Conservation (phyloP, 2,888 invertebrate species). For the Ceriagrion tenellum region DNA sequence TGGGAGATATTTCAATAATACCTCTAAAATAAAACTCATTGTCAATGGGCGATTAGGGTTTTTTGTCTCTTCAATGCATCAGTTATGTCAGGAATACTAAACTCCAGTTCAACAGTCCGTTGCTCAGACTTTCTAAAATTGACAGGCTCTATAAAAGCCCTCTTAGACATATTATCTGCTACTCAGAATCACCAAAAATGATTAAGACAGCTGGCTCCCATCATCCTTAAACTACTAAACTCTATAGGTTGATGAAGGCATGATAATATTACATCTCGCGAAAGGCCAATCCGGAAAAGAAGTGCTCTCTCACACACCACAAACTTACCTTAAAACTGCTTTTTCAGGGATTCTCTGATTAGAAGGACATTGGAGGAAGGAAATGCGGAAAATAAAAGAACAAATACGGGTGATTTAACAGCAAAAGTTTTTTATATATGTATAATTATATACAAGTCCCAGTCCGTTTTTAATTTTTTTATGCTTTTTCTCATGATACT, state of each 20-base stretch:
- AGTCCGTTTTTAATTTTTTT: constrained; percentile 65
- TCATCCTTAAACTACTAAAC: no score
- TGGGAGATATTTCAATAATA: no score
- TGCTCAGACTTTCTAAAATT: no score
- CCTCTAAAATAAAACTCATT: no score
- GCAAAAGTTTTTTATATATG: constrained; percentile 68
- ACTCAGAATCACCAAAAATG: no score
- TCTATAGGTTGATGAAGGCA: neutral
- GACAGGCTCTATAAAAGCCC: no score
- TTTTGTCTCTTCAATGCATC: no score
- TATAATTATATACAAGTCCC: constrained; percentile 68
- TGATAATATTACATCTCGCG: neutral
- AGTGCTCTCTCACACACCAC: neutral
- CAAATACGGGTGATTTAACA: constrained; percentile 51
- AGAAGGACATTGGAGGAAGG: neutral
- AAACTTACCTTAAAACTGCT: neutral
- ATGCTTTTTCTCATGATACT: constrained; percentile 66
- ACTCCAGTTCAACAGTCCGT: no score
- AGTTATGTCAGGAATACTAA: no score
- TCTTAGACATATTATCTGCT: no score
- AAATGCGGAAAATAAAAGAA: neutral
- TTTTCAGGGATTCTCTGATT: neutral
- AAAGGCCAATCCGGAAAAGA: neutral
- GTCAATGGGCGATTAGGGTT: no score
- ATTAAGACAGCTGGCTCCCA: no score